Base-by-base conservation (phyloP, 2,888 invertebrate species). In the Rhodophaea formosa region DNA sequence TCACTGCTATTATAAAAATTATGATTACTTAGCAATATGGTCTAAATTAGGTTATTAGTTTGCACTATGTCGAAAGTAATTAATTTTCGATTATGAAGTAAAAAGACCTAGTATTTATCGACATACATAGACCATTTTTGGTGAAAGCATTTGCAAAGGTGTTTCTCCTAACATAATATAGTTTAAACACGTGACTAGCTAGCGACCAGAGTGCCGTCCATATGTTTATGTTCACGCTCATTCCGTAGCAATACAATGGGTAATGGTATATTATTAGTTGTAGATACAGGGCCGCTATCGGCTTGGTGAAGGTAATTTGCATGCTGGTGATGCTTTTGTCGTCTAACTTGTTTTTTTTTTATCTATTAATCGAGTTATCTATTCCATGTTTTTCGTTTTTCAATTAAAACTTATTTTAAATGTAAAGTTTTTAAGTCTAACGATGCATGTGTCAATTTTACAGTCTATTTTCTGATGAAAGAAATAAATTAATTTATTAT, bases 261-360 rank as follows among this genome's bases (percentile, higher is more conserved):
- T 82, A 74, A 78, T 68, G 84, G 80, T 80, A 68, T 69, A 80
- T 67, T 68, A 59, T 66, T 68, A 71, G 59, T 70, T 72, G 57
- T 77, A 85, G 77, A 79, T 82, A 70, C 85, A 85, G 84, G 73
- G 74, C 71, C 82, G 68, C 72, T 77, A 82, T 83, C 84, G 70
- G 85, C 86, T 87, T 72, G 88, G 88, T 88, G 71, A 87, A 88
- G 91, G 91, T 89, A 90, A 87, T 73, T 43, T 85, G 91, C 91
- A 90, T 89, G 90, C 65, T 66, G 67, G 77, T 82, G 80, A 75
- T 61, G 86, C 82, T 89, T 88, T 75, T 65, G 54, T 63, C 76
- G 73, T 79, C 59, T 75, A 70, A 69, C 65, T 63, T 71, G 73
- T 68, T 71, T 73, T 67, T 64, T 72, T 70, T 69, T 72, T 63